Percentiles rank a stretch among this genome's conserved stretches.
These are phyloP conservation scores for Brachionus rotundiformis DNA, from an alignment of 1,140 invertebrate genomes.

Conservation along the genomic window DNA sequence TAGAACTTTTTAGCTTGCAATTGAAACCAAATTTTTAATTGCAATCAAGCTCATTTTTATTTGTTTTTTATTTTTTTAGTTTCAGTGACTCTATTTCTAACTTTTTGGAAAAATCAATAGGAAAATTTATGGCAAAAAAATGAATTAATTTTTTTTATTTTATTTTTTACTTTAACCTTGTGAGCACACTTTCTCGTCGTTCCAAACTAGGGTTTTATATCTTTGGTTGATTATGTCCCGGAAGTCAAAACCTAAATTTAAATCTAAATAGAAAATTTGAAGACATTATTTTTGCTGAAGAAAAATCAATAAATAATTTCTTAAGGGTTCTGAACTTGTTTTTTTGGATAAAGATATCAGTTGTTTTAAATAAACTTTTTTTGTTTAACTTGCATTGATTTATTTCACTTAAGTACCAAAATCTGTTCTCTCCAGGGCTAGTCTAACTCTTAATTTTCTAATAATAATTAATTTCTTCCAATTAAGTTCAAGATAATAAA, in stretches of 20 bases:
- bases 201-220: not conserved
- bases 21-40: not conserved
- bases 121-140: not conserved
- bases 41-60: not conserved
- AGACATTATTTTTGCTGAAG: not conserved
- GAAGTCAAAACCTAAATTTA: not conserved
- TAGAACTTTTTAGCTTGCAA: not conserved
- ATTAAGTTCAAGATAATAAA: no score
- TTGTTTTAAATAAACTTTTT: conserved; percentile 3
- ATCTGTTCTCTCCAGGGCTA: no score
- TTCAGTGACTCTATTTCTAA: not conserved
- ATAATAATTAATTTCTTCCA: no score
- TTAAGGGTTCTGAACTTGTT: conserved; percentile 7
- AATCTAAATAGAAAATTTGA: not conserved
- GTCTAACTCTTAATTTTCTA: no score
- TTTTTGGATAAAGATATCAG: not conserved
- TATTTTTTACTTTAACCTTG: no score
- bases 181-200: not conserved
- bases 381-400: not conserved
- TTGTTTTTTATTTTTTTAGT: not conserved
- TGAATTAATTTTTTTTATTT: not conserved
- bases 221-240: not conserved
- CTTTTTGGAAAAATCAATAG: not conserved
- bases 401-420: no score
- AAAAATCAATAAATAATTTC: conserved; percentile 17